phyloP scores from a whole-genome alignment of 2,888 invertebrate genomes.

The Nematopogon swammerdamellus region DNA sequence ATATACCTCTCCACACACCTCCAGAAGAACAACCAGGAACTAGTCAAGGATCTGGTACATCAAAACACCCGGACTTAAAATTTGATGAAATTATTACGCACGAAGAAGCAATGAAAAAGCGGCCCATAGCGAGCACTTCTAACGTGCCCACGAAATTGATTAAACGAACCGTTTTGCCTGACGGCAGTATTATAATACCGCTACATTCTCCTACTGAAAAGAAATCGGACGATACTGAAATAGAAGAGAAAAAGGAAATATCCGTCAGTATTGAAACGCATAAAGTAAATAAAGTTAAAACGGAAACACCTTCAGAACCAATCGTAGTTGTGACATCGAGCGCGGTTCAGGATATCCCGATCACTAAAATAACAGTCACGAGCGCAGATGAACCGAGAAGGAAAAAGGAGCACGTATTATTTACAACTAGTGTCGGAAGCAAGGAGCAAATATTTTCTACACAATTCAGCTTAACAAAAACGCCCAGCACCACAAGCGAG shows the following conservation, averaged over 20 bases:
- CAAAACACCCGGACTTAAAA: not conserved
- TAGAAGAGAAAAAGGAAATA: not conserved
- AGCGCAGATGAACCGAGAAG: not conserved
- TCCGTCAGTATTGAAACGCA: not conserved
- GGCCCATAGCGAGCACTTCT: not conserved
- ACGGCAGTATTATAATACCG: slow-evolving; percentile 58
- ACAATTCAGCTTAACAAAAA: slow-evolving; percentile 62
- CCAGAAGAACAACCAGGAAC: slow-evolving; percentile 56
- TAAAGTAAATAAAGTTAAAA: not conserved
- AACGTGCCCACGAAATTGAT: slow-evolving; percentile 18
- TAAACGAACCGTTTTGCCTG: slow-evolving; percentile 42
- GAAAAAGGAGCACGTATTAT: slow-evolving; percentile 48
- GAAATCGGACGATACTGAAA: slow-evolving; percentile 3
- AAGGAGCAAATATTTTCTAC: slow-evolving; percentile 67
- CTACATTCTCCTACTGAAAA: slow-evolving; percentile 46
- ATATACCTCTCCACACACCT: slow-evolving; percentile 73
- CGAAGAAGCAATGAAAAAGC: not conserved
- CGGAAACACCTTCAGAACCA: not conserved
- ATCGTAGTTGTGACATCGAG: not conserved
- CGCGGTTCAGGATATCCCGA: not conserved
- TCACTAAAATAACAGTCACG: not conserved
- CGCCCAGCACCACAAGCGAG: slow-evolving; percentile 61
- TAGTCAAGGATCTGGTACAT: not conserved
- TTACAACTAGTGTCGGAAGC: slow-evolving; percentile 66
- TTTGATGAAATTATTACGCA: not conserved